Percentiles rank a stretch among this genome's conserved stretches.
Conservation (phyloP, 2,113 vertebrate genomes). For the Leptobrachium leishanense region DNA sequence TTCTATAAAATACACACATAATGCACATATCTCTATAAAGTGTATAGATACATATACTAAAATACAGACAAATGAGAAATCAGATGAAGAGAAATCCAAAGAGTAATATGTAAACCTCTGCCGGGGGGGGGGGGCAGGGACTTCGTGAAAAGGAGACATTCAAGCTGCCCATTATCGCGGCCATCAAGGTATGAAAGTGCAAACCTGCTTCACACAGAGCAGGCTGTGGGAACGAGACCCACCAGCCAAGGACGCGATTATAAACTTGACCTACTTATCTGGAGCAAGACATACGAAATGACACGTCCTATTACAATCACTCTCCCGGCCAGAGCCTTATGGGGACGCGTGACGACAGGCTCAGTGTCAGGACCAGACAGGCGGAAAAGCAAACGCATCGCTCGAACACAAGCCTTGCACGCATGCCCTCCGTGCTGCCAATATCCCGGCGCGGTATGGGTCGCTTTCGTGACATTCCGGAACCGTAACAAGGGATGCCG, state of each 20-base stretch:
- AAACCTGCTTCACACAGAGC: conserved; percentile 26
- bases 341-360: conserved; percentile 65
- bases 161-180: background rate
- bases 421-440: conserved; percentile 55
- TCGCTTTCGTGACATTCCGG: no score
- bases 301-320: conserved; percentile 79
- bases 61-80: no score
- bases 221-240: conserved; percentile 59
- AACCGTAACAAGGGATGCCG: background rate
- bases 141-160: background rate
- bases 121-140: no score
- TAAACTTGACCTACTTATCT: conserved; percentile 86
- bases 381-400: conserved; percentile 73
- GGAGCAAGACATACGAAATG: conserved; percentile 69
- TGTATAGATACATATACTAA: no score
- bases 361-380: conserved; percentile 68
- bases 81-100: no score
- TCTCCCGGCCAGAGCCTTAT: conserved; percentile 67
- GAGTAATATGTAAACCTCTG: no score
- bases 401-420: conserved; percentile 70
- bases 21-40: no score
- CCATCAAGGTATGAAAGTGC: background rate
- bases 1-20: no score
- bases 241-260: conserved; percentile 59
- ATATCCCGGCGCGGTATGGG: conserved; percentile 43